Conservation (phyloP, 2,888 invertebrate species). For the Alsophila aescularia region DNA sequence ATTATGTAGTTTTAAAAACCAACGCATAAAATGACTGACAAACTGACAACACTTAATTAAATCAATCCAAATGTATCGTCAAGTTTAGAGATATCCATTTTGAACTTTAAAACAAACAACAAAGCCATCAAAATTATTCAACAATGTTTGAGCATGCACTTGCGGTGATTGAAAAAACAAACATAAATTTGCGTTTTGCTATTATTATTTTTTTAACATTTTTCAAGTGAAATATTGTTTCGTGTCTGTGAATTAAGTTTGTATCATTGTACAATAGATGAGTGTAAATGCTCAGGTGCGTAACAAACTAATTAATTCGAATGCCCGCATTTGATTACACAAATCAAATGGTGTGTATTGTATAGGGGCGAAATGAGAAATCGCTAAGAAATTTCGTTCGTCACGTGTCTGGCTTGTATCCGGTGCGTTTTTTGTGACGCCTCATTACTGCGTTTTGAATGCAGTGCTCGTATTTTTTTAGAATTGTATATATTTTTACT, state of each 20-base stretch:
- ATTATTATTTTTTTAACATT: neutral
- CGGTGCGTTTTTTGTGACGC: constrained; percentile 70
- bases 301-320: constrained; percentile 83
- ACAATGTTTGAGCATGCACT: neutral
- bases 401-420: constrained; percentile 78
- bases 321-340: constrained; percentile 84
- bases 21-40: constrained; percentile 33
- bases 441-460: constrained; percentile 58
- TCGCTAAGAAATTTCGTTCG: constrained; percentile 83
- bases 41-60: constrained; percentile 67
- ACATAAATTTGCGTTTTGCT: constrained; percentile 7
- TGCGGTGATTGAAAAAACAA: constrained; percentile 14
- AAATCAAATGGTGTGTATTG: constrained; percentile 74
- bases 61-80: constrained; percentile 56
- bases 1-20: constrained; percentile 53
- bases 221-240: neutral
- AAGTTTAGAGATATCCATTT: constrained; percentile 23
- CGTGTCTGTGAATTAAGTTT: constrained; percentile 12
- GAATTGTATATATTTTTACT: neutral
- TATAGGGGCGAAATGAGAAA: constrained; percentile 81
- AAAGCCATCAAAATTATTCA: neutral
- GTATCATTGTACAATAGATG: constrained; percentile 54
- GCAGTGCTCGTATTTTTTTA: constrained; percentile 2
- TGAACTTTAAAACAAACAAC: constrained; percentile 22
- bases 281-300: constrained; percentile 80